Evolutionary conservation across 35 echinoderm and acorn worm genomes (phyloP).

Genomic region (Apostichopus californicus): DNA sequence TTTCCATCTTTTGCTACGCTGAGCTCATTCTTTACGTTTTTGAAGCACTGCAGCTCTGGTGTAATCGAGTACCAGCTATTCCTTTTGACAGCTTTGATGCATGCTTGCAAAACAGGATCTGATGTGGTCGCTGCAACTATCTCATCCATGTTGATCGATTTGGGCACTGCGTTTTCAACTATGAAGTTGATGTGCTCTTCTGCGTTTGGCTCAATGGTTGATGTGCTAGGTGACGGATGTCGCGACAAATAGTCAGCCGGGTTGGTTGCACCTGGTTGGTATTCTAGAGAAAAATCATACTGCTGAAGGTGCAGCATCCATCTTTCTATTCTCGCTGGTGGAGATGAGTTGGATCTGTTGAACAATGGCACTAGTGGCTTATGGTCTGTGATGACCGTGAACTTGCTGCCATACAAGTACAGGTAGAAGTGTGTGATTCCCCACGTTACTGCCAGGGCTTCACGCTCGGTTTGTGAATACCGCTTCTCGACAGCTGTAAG

Average conservation of each 20-base stretch:
- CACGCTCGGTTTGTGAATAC: constrained; percentile 73
- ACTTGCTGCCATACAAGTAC: constrained; percentile 59
- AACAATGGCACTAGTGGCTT: constrained; percentile 68
- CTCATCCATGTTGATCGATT: background rate
- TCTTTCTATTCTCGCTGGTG: constrained; percentile 49
- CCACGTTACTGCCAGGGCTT: constrained; percentile 70
- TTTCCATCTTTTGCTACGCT: no score
- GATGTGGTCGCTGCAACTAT: background rate
- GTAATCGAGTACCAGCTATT: no score
- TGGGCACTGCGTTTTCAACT: background rate
- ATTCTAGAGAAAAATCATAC: constrained; percentile 53
- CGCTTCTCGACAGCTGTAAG: constrained; percentile 62
- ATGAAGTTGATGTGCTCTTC: no score
- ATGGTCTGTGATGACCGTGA: constrained; percentile 65
- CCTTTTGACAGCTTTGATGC: background rate
- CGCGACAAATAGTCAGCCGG: constrained; percentile 75
- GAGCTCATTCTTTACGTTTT: no score
- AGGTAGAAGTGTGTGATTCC: constrained; percentile 51
- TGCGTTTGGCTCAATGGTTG: no score
- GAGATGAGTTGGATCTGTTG: background rate
- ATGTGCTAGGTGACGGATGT: constrained; percentile 38
- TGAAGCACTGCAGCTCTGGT: no score
- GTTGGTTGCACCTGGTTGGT: constrained; percentile 58
- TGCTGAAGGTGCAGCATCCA: constrained; percentile 73
- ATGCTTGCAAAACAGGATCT: background rate